phyloP scores from a whole-genome alignment of 2,888 invertebrate species.

The Clanis bilineata region DNA sequence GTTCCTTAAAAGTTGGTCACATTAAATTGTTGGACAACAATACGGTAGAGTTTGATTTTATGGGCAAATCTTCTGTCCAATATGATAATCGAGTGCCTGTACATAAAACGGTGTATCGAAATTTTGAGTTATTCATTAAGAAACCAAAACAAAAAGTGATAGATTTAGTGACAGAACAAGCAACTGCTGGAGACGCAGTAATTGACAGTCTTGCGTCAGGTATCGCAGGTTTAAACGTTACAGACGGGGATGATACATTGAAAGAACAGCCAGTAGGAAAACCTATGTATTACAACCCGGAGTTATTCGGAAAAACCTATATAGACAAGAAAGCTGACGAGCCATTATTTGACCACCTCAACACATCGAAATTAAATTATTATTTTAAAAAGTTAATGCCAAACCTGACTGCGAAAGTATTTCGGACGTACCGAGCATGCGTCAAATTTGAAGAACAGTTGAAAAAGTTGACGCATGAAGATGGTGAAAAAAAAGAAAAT shows the following conservation, averaged over 20 bases:
- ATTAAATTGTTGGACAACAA: background rate
- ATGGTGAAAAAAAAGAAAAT: background rate
- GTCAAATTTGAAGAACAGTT: background rate
- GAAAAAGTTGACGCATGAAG: background rate
- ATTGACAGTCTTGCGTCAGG: background rate
- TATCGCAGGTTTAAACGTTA: background rate
- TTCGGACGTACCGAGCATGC: background rate
- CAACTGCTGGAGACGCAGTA: background rate
- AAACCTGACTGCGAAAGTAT: background rate
- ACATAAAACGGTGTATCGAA: background rate
- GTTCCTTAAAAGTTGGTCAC: background rate
- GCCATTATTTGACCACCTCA: background rate
- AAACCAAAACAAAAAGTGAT: background rate
- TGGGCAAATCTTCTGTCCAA: background rate
- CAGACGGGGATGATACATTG: background rate
- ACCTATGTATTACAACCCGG: background rate
- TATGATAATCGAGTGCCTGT: background rate
- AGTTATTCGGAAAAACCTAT: background rate
- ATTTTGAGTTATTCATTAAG: background rate
- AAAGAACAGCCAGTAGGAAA: background rate
- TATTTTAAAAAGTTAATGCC: background rate
- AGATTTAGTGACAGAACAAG: background rate
- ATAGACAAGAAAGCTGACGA: background rate
- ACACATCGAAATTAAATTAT: background rate
- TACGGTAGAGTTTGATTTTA: background rate